phyloP scores from a whole-genome alignment of 1,140 invertebrate genomes.

The Drosophila yakuba region DNA sequence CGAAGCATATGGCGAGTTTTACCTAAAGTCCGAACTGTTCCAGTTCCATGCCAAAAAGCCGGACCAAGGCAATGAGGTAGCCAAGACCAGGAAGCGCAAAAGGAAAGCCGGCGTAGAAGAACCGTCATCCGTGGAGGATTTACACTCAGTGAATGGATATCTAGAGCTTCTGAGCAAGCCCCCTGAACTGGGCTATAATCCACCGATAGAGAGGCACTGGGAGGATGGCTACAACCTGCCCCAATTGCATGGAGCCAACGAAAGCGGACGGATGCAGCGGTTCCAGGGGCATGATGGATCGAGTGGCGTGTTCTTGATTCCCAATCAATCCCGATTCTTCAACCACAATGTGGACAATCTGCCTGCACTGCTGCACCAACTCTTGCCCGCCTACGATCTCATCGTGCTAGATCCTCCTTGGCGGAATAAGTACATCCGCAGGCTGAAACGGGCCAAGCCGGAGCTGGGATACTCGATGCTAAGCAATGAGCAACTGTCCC shows the following conservation, averaged over 20 bases:
- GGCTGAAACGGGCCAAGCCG: conserved; percentile 88
- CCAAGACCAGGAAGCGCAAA: conserved; percentile 48
- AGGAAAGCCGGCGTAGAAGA: conserved; percentile 15
- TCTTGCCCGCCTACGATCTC: conserved; percentile 89
- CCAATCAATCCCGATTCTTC: conserved; percentile 57
- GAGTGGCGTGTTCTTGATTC: conserved; percentile 56
- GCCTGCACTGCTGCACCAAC: conserved; percentile 49
- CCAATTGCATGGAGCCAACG: conserved; percentile 66
- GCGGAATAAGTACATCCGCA: conserved; percentile 96
- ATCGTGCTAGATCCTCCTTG: conserved; percentile 96
- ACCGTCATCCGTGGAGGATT: background rate
- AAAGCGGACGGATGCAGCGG: conserved; percentile 49
- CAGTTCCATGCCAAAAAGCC: conserved; percentile 49
- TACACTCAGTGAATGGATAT: conserved; percentile 25
- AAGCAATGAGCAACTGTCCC: conserved; percentile 89
- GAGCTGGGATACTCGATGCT: conserved; percentile 91
- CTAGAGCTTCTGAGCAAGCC: conserved; percentile 30
- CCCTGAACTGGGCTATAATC: rapidly evolving
- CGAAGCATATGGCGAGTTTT: conserved; percentile 38
- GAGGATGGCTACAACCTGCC: conserved; percentile 63
- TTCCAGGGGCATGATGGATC: conserved; percentile 1
- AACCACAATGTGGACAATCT: conserved; percentile 70
- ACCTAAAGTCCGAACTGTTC: conserved; percentile 52
- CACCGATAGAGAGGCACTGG: conserved; percentile 52
- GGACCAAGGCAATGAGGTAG: background rate